phyloP scores from a whole-genome alignment of 2,888 invertebrate genomes.

The Euzophera pinguis region DNA sequence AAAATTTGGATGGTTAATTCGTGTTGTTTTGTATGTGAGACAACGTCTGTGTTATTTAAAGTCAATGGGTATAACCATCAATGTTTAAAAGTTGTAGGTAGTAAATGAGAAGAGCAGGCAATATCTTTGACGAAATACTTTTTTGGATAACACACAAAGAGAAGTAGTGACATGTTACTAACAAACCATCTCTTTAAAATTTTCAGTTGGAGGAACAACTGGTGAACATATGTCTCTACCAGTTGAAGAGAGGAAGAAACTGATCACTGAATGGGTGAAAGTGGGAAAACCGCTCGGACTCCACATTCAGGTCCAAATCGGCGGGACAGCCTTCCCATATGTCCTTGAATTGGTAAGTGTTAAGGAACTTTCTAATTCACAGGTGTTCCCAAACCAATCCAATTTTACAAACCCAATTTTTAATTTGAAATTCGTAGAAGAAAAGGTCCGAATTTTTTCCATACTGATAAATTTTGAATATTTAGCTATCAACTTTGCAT shows the following conservation, averaged over 20 bases:
- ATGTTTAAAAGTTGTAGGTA: no score
- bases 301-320: conserved; percentile 87
- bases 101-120: no score
- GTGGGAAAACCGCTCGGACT: conserved; percentile 78
- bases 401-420: no score
- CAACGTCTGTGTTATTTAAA: no score
- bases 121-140: no score
- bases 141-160: no score
- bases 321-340: conserved; percentile 85
- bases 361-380: background rate
- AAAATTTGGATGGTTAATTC: no score
- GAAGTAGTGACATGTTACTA: no score
- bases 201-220: conserved; percentile 88
- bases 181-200: conserved; percentile 1
- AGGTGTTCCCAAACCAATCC: background rate
- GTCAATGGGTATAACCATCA: no score
- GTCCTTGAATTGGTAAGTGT: conserved; percentile 82
- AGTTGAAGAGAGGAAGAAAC: conserved; percentile 83
- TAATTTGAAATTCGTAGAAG: no score
- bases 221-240: conserved; percentile 89
- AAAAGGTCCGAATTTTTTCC: no score
- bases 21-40: no score
- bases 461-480: background rate
- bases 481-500: background rate
- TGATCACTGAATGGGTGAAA: conserved; percentile 85